These are phyloP conservation scores for Tragelaphus buxtoni DNA, from an alignment of 2,113 vertebrate genomes.

Conservation along the genomic window DNA sequence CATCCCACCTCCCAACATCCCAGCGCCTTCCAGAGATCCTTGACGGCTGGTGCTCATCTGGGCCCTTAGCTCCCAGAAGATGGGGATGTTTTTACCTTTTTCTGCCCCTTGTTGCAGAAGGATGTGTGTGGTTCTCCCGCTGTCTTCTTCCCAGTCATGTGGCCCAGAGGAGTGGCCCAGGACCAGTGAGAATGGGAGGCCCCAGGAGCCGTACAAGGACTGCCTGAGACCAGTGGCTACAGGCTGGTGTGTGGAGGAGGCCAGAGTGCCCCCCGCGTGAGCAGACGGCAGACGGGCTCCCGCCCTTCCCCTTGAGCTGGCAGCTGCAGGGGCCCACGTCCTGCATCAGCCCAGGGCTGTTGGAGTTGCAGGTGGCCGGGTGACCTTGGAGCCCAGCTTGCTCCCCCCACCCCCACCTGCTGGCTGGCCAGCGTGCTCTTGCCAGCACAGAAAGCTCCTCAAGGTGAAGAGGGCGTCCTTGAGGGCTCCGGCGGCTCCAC, in stretches of 20 bases:
- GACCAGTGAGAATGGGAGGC: neutral
- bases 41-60: rapidly evolving
- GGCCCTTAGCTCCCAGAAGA: neutral
- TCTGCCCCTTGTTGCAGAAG: neutral
- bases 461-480: neutral
- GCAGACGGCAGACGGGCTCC: rapidly evolving
- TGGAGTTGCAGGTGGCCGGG: neutral
- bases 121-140: rapidly evolving
- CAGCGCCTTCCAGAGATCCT: rapidly evolving
- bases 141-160: neutral
- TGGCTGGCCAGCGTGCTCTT: neutral
- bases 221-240: no score
- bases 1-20: neutral
- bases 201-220: no score
- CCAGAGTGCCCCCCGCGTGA: neutral
- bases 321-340: neutral
- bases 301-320: neutral
- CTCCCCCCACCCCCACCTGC: neutral
- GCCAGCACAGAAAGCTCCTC: neutral
- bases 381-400: neutral
- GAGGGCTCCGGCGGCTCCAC: neutral
- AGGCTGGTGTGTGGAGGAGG: neutral
- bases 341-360: neutral
- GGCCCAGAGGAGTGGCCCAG: no score
- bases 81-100: neutral